Percentiles rank a stretch among this genome's conserved stretches.
Evolutionary conservation across 1,140 invertebrate genomes (phyloP).

Genomic region (Diprion similis): DNA sequence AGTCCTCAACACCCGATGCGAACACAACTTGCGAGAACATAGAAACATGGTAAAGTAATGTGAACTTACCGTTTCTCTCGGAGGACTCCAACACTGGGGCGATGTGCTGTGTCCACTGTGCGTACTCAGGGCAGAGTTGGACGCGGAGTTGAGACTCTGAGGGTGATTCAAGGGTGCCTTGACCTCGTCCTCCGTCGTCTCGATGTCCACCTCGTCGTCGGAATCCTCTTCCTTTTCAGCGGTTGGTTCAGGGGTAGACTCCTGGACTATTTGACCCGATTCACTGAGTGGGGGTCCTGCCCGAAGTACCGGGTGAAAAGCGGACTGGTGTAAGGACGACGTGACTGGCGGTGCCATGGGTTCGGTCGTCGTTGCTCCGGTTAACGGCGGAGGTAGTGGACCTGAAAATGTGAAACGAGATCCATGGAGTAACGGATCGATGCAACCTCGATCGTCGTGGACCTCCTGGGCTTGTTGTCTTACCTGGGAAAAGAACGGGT

Average conservation of each 20-base stretch:
- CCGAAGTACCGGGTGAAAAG: slow-evolving; percentile 70
- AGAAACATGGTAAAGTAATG: background rate
- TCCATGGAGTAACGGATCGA: background rate
- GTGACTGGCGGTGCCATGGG: slow-evolving; percentile 44
- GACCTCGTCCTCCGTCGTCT: slow-evolving; percentile 56
- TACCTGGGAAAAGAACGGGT: slow-evolving; percentile 64
- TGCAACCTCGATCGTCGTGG: slow-evolving; percentile 20
- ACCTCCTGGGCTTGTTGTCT: slow-evolving; percentile 33
- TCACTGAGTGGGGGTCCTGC: slow-evolving; percentile 44
- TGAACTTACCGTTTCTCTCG: slow-evolving; percentile 53
- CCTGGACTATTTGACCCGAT: slow-evolving; percentile 29
- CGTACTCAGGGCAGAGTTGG: slow-evolving; percentile 48
- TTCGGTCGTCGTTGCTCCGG: slow-evolving; percentile 43
- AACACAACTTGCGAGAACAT: background rate
- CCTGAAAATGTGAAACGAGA: slow-evolving; percentile 31
- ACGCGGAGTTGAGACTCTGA: slow-evolving; percentile 43
- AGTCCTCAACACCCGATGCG: background rate
- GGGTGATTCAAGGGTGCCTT: slow-evolving; percentile 37
- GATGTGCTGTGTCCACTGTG: slow-evolving; percentile 51
- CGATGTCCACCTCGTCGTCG: slow-evolving; percentile 58
- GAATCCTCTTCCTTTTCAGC: slow-evolving; percentile 37
- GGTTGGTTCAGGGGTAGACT: slow-evolving; percentile 26
- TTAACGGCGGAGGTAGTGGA: slow-evolving; percentile 47
- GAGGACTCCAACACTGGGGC: slow-evolving; percentile 57
- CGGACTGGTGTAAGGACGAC: slow-evolving; percentile 63